A percentile compares a stretch with the other conserved stretches of the same genome.
Conservation (phyloP, 1,140 invertebrate genomes). For the Zaprionus gabonicus region DNA sequence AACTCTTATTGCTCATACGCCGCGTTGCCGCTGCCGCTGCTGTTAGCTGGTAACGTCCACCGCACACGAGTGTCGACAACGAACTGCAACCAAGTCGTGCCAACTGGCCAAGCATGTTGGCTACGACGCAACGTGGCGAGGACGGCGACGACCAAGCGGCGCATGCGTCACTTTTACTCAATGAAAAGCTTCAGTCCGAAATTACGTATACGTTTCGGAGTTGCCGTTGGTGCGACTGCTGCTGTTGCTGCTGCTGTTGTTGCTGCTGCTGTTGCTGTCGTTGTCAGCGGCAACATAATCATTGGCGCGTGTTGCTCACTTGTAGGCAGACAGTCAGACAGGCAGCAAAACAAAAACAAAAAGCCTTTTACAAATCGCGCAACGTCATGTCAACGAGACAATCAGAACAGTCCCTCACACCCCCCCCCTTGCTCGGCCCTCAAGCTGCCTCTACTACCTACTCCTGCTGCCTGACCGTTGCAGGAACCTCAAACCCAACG, state of each 20-base stretch:
- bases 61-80: slow-evolving; percentile 67
- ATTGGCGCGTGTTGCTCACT: slow-evolving; percentile 81
- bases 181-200: slow-evolving; percentile 75
- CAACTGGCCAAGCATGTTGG: slow-evolving; percentile 6
- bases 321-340: slow-evolving; percentile 60
- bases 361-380: slow-evolving; percentile 75
- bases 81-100: slow-evolving; percentile 54
- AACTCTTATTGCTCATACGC: slow-evolving; percentile 53
- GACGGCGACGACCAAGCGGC: slow-evolving; percentile 14
- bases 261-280: slow-evolving; percentile 41
- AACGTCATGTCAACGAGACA: slow-evolving; percentile 80
- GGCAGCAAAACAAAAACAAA: slow-evolving; percentile 60
- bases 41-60: slow-evolving; percentile 31
- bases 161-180: slow-evolving; percentile 78
- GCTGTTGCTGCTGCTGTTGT: slow-evolving; percentile 14
- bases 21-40: slow-evolving; percentile 36
- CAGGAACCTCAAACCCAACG: slow-evolving; percentile 23
- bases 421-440: background rate
- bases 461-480: background rate
- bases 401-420: slow-evolving; percentile 73
- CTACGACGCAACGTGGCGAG: background rate
- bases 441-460: too few relatives aligned
- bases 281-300: slow-evolving; percentile 77
- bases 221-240: slow-evolving; percentile 31
- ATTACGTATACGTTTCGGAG: slow-evolving; percentile 49